Evolutionary conservation across 2,113 vertebrate species (phyloP).

Genomic region (Microcebus griseorufus): DNA sequence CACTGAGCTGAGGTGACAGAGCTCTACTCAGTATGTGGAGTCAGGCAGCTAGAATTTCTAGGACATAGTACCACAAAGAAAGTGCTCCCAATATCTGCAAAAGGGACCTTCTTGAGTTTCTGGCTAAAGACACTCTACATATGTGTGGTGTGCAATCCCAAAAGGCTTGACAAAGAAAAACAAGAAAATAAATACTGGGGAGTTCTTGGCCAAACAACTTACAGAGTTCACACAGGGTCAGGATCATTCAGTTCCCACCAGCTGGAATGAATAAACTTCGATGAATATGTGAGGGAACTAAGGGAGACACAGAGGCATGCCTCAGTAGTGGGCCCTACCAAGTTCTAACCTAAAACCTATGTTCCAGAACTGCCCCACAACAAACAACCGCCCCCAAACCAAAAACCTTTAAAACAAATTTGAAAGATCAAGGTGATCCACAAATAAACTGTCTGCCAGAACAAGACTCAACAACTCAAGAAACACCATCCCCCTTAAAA

Average conservation of each 20-base stretch:
- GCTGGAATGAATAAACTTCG: background rate
- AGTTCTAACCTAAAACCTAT: background rate
- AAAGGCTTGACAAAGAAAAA: background rate
- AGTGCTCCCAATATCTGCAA: background rate
- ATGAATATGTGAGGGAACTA: background rate
- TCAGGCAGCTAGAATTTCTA: background rate
- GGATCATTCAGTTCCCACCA: background rate
- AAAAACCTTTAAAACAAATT: slow-evolving; percentile 18
- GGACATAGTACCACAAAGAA: background rate
- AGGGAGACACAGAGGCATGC: background rate
- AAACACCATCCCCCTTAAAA: background rate
- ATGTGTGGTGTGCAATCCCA: background rate
- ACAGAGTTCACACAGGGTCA: background rate
- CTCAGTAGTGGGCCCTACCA: background rate
- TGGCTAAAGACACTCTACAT: background rate
- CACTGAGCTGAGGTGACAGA: background rate
- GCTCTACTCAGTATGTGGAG: background rate
- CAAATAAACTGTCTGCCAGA: background rate
- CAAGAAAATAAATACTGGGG: background rate
- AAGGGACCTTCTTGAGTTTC: background rate
- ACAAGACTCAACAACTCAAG: slow-evolving; percentile 1
- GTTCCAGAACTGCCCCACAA: background rate
- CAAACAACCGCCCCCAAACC: background rate
- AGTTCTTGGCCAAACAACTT: background rate
- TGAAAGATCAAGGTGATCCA: slow-evolving; percentile 27